Evolutionary conservation across 2,113 vertebrate species (phyloP).

Genomic region (Cavia porcellus): DNA sequence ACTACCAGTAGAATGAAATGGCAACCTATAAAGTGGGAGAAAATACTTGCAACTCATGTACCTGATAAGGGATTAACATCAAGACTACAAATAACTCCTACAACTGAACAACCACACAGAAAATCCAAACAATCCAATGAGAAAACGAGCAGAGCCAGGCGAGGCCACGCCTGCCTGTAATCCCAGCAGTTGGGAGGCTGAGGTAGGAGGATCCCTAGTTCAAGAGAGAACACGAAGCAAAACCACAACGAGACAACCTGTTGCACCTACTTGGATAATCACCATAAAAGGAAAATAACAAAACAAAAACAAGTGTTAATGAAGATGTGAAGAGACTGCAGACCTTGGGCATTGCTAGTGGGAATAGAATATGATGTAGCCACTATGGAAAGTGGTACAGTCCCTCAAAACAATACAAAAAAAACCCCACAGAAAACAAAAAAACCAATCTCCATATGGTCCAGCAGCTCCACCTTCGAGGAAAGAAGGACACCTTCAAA

Average conservation of each 20-base stretch:
- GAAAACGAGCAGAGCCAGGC: not conserved
- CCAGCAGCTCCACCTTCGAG: not conserved
- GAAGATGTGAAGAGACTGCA: not conserved
- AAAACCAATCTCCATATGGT: not conserved
- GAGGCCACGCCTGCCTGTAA: not conserved
- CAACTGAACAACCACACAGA: not conserved
- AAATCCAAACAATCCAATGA: not conserved
- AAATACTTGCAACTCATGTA: not conserved
- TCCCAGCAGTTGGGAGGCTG: not conserved
- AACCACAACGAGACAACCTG: not conserved
- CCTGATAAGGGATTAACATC: not conserved
- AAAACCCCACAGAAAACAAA: too few species aligned
- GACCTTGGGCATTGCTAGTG: not conserved
- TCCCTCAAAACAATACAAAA: not conserved
- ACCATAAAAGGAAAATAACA: not conserved
- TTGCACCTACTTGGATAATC: not conserved
- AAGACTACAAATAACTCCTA: not conserved
- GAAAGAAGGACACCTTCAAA: not conserved
- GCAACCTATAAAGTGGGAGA: not conserved
- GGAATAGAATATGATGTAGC: not conserved
- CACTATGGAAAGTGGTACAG: not conserved
- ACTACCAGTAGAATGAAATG: not conserved
- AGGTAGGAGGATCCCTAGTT: not conserved
- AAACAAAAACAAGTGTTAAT: not conserved
- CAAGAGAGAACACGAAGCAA: not conserved